These are phyloP conservation scores for Drosophila infuscata DNA, from an alignment of 2,888 invertebrate species.

Conservation along the genomic window DNA sequence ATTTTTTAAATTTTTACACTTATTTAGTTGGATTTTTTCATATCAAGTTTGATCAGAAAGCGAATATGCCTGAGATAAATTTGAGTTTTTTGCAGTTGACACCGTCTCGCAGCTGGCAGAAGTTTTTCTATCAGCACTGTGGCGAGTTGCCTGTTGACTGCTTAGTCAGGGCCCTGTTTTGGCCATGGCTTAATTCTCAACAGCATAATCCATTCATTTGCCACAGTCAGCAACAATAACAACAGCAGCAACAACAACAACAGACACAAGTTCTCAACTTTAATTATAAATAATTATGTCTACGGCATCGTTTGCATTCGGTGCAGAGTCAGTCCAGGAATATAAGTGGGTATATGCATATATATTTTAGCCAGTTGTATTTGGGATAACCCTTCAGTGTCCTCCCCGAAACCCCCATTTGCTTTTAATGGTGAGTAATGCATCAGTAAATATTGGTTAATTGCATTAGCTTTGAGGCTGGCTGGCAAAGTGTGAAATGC, in stretches of 20 bases:
- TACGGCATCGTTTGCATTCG: constrained; percentile 16
- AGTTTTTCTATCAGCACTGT: constrained; percentile 16
- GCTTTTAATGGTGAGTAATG: constrained; percentile 66
- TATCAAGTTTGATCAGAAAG: neutral
- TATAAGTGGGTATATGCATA: neutral
- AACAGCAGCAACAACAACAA: constrained; percentile 9
- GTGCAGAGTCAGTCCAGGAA: constrained; percentile 11
- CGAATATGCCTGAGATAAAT: neutral
- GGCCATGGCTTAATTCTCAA: constrained; percentile 19
- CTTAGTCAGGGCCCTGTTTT: constrained; percentile 15
- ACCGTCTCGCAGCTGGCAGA: constrained; percentile 10
- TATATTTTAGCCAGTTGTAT: neutral
- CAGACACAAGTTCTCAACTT: constrained; percentile 28
- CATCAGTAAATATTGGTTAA: constrained; percentile 65
- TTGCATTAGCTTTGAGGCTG: constrained; percentile 51
- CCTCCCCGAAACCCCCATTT: neutral
- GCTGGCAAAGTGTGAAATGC: constrained; percentile 45
- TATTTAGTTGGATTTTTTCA: neutral
- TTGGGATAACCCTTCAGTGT: neutral
- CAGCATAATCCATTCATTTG: constrained; percentile 37
- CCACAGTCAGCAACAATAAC: neutral
- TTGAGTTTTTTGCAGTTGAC: neutral
- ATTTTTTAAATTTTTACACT: neutral
- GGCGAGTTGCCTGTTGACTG: neutral
- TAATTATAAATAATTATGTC: constrained; percentile 66